Base-by-base conservation (phyloP, 2,888 invertebrate species). In the Idaea aversata region DNA sequence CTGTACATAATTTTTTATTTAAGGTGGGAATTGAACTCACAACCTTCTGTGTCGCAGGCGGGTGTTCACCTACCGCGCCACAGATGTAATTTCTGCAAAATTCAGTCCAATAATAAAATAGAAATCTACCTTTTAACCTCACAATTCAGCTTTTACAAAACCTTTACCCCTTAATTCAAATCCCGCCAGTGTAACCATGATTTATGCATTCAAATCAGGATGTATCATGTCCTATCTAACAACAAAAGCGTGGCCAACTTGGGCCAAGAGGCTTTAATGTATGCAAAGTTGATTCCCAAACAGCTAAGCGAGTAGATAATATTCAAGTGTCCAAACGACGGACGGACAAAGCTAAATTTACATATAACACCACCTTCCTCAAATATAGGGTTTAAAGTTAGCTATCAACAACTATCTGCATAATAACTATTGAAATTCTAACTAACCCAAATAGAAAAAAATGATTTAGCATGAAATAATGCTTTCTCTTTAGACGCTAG, bases 251-350 rank as follows among this genome's bases (percentile, higher is more conserved):
- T 47, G 47, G 47, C 47, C 13, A 47, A 47, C 47, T 47, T 47
- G 47, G 47, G 47, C 7, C 71, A 76, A 75, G 73, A 74, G 75
- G 72, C 71, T 57, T 67, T 71, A 81, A 81, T 81, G 74, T 81
- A 81, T 81, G 81, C 81, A 78, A 80, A 80, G 75, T 72, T 73
- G 63, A 65, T 67, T 61, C 64, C 75, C 76, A 73, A 73, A 77
- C 75, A 76, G 70, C 67, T 69, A 73, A 71, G 47, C 47, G 47
- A 47, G 72, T 68, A 79, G 79, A 80, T 81, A 81, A 80, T 78
- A 78, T 77, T 74, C 77, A 72, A 76, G 75, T 75, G 73, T 72
- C 68, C 64, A 47, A 59, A 35, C 70, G 72, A 70, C 71, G 73
- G 72, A 64, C 71, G 71, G 72, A 77, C 80, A 75, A 73, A 73